phyloP scores from a whole-genome alignment of 2,888 invertebrate genomes.

The Platycheirus albimanus region DNA sequence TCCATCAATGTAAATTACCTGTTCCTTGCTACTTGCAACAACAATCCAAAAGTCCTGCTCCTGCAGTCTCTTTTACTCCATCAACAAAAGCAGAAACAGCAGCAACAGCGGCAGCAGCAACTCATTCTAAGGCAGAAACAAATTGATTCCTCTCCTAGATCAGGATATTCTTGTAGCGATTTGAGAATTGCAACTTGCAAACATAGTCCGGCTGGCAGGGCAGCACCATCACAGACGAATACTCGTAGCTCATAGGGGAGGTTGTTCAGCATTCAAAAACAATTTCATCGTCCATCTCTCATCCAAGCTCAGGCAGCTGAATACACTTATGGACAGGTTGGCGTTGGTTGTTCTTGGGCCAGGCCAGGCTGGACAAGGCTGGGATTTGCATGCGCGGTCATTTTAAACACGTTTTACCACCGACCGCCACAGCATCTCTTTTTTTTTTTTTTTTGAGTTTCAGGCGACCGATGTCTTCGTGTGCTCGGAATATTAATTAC shows the following conservation, averaged over 20 bases:
- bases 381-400: conserved; percentile 68
- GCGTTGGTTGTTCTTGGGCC: conserved; percentile 22
- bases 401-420: conserved; percentile 61
- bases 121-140: conserved; percentile 53
- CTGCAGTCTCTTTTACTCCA: not conserved
- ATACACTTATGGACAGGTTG: conserved; percentile 66
- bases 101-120: conserved; percentile 51
- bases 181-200: conserved; percentile 12
- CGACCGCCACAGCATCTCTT: conserved; percentile 32
- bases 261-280: conserved; percentile 70
- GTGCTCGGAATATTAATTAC: conserved; percentile 71
- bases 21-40: conserved; percentile 57
- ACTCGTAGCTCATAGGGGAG: conserved; percentile 57
- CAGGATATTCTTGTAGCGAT: conserved; percentile 65
- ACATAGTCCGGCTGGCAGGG: conserved; percentile 20
- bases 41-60: conserved; percentile 3
- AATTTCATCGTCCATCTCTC: conserved; percentile 73
- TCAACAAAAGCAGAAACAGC: conserved; percentile 19
- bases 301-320: conserved; percentile 68
- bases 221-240: conserved; percentile 14
- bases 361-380: no score
- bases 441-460: conserved; percentile 22
- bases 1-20: conserved; percentile 70
- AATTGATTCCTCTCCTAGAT: conserved; percentile 69
- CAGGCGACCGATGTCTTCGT: conserved; percentile 57